Percentiles rank a stretch among this genome's conserved stretches.
phyloP scores from a whole-genome alignment of 2,888 invertebrate species.

The Halocaridina rubra region DNA sequence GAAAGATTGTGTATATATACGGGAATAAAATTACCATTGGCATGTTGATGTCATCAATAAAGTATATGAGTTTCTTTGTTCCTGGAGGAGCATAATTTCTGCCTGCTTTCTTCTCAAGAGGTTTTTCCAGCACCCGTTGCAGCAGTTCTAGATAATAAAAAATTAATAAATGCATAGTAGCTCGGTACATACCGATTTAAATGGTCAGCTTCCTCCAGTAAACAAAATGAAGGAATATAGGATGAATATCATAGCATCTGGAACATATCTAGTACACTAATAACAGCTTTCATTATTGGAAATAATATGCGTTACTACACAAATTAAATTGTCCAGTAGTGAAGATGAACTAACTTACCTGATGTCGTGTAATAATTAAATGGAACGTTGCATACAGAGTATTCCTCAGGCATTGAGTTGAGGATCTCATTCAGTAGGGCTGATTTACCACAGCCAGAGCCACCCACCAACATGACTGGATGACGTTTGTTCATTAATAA shows the following conservation, averaged over 20 bases:
- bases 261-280: too few species aligned
- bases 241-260: too few species aligned
- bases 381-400: conserved; percentile 89
- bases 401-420: conserved; percentile 82
- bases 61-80: conserved; percentile 91
- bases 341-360: conserved; percentile 30
- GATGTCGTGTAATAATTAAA: conserved; percentile 97
- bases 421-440: conserved; percentile 90
- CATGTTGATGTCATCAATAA: conserved; percentile 98
- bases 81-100: conserved; percentile 96
- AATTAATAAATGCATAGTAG: background rate
- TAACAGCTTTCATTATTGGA: too few species aligned
- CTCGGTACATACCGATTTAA: too few species aligned
- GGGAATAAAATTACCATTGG: conserved; percentile 79
- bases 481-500: conserved; percentile 87
- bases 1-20: background rate
- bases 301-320: too few species aligned
- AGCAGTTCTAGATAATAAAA: conserved; percentile 78
- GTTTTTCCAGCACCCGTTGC: conserved; percentile 92
- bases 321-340: too few species aligned
- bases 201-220: too few species aligned
- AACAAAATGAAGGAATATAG: too few species aligned
- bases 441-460: conserved; percentile 94
- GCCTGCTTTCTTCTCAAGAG: conserved; percentile 95
- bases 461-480: conserved; percentile 92